Conservation (phyloP, 2,888 invertebrate species). For the Conus canariensis region DNA sequence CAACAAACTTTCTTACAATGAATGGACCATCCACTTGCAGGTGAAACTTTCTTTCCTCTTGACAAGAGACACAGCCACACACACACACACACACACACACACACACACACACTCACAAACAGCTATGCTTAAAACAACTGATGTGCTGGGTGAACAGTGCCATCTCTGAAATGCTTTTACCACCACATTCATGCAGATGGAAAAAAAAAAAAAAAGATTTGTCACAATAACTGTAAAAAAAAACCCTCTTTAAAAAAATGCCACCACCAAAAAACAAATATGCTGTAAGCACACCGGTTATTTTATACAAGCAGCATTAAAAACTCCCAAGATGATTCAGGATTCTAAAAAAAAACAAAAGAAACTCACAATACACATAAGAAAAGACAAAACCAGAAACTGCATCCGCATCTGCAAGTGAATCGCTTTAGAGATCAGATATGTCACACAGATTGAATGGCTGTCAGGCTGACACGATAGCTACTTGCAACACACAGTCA, state of each 20-base stretch:
- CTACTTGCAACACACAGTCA: neutral
- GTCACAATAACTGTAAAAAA: neutral
- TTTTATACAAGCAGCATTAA: neutral
- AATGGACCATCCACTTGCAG: neutral
- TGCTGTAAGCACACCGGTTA: conserved; percentile 12
- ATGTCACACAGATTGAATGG: neutral
- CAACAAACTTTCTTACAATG: too few species aligned
- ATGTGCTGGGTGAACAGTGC: neutral
- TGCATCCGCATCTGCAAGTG: neutral
- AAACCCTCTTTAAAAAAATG: neutral
- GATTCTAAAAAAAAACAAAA: neutral
- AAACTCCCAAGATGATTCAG: neutral
- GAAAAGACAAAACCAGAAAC: neutral
- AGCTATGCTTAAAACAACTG: neutral
- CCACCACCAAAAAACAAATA: too few species aligned
- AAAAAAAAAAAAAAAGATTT: neutral
- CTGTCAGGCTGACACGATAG: neutral
- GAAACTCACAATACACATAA: neutral
- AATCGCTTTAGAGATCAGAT: neutral
- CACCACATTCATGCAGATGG: neutral
- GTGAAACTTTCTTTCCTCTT: too few species aligned
- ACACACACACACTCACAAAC: neutral
- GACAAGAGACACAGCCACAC: neutral
- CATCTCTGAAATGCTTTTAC: neutral
- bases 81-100: neutral